These are phyloP conservation scores for Phaedon cochleariae DNA, from an alignment of 2,888 invertebrate genomes.

Conservation along the genomic window DNA sequence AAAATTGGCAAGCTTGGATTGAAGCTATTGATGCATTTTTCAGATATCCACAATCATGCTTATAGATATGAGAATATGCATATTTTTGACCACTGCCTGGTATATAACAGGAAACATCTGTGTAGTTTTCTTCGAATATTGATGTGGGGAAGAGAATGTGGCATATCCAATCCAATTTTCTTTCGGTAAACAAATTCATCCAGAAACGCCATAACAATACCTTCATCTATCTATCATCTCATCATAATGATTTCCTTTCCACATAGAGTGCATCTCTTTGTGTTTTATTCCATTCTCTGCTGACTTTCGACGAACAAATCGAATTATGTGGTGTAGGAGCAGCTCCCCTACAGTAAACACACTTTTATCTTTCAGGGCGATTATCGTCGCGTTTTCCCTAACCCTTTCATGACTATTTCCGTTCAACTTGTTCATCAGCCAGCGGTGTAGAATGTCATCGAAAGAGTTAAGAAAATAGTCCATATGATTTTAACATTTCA, in stretches of 20 bases:
- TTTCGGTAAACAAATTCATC: background rate
- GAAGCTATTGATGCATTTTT: too few species aligned
- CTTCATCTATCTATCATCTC: conserved; percentile 50
- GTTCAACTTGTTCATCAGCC: conserved; percentile 32
- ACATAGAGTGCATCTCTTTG: conserved; percentile 45
- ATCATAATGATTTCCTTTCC: conserved; percentile 44
- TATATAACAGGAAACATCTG: too few species aligned
- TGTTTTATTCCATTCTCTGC: conserved; percentile 38
- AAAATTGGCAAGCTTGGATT: too few species aligned
- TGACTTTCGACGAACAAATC: conserved; percentile 34
- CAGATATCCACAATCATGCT: too few species aligned
- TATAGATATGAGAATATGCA: too few species aligned
- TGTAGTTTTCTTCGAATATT: too few species aligned
- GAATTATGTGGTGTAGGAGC: conserved; percentile 35
- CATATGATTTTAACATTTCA: too few species aligned
- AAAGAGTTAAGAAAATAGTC: too few species aligned
- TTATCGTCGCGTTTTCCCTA: conserved; percentile 47
- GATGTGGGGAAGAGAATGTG: too few species aligned
- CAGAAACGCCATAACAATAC: conserved; percentile 25
- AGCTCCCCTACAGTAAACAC: conserved; percentile 44
- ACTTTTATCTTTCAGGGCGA: conserved; percentile 46
- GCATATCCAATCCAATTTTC: background rate
- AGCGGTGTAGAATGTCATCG: background rate
- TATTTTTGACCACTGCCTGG: too few species aligned
- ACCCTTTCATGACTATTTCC: conserved; percentile 41